Conservation (phyloP, 2,888 invertebrate genomes). For the Tetragonula carbonaria region DNA sequence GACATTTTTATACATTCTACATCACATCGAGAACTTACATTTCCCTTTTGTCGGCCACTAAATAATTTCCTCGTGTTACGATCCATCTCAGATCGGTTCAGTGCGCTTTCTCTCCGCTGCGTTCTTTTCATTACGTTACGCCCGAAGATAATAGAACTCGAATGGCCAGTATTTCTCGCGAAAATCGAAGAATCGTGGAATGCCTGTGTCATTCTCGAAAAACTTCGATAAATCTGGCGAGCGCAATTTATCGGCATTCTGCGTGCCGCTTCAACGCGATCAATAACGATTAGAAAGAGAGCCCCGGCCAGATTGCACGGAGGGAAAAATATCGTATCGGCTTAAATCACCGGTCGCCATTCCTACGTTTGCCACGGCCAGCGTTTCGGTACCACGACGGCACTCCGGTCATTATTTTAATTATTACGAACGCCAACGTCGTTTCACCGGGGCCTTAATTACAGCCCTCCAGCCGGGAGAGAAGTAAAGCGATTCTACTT, state of each 20-base stretch:
- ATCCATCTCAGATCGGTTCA: conserved; percentile 15
- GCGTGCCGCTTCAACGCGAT: conserved; percentile 65
- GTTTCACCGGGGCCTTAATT: conserved; percentile 74
- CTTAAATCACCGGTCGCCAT: conserved; percentile 71
- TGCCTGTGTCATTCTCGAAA: neutral
- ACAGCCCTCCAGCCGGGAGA: conserved; percentile 66
- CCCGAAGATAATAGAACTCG: neutral
- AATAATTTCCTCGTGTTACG: neutral
- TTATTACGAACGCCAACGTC: conserved; percentile 72
- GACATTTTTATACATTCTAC: conserved; percentile 41
- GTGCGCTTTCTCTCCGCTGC: conserved; percentile 19
- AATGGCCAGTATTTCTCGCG: neutral
- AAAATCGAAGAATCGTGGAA: neutral
- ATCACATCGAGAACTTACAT: neutral
- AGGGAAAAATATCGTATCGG: conserved; percentile 63
- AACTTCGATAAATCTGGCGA: conserved; percentile 61
- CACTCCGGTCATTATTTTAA: conserved; percentile 78
- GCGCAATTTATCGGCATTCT: conserved; percentile 72
- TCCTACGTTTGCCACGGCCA: conserved; percentile 59
- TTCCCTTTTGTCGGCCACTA: neutral
- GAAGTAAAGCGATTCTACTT: conserved; percentile 71
- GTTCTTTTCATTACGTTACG: conserved; percentile 20
- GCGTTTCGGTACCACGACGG: conserved; percentile 60
- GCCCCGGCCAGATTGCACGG: conserved; percentile 43
- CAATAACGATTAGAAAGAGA: conserved; percentile 73